Base-by-base conservation (phyloP, 2,888 invertebrate species). In the Conistra vaccinii region DNA sequence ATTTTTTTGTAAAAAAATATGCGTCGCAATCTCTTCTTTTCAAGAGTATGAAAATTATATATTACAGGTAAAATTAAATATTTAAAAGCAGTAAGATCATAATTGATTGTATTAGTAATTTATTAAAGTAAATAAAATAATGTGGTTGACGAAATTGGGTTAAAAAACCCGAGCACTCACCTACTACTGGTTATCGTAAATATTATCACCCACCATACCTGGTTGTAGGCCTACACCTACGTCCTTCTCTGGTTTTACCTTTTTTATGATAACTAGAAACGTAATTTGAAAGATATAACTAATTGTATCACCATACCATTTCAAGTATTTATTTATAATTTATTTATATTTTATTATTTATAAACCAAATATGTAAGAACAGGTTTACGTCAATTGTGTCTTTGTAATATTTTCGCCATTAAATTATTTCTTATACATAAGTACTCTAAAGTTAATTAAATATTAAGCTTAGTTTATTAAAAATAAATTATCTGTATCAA, bases 281-380 rank as follows among this genome's bases (percentile, higher is more conserved):
- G 20, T 26, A 23, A 48, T 69, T n/a, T 29, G 0, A 68, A 32
- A n/a, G 32, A 48, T 23, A 63, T 26, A 23, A 7, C 7, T 26
- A n/a, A 35, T 35, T 55, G 10, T 26, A n/a, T n/a, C 1, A 20
- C 32, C 17, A 60, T 58, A n/a, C 35, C 1, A 20, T 65, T 66
- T n/a, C 29, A 68, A 39, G 9, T 66, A 66, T 12, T 65, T 23
- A n/a, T 45, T n/a, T n/a, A n/a, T n/a, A n/a, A n/a, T n/a, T n/a
- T n/a, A n/a, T n/a, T n/a, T n/a, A n/a, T n/a, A n/a, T n/a, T n/a
- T n/a, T n/a, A n/a, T n/a, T n/a, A n/a, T n/a, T n/a, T n/a, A 32
- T 23, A 32, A 32, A n/a, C 65, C 14, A 6, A 48, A 62, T 62
- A 20, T 42, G 42, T 20, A 3, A 20, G 3, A 51, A 9, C n/a